A percentile compares a stretch with the other conserved stretches of the same genome.
These are phyloP conservation scores for pig (Sus scrofa) DNA, from an alignment of 2,113 vertebrate genomes.

Conservation along the genomic window T2T-Sscrofa CM000822.6:26325001-26325500, in stretches of 20 bases:
- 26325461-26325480: slow-evolving; percentile 1
- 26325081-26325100: too few relatives aligned
- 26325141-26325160: too few relatives aligned
- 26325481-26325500: background rate
- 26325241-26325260: background rate
- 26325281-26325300: background rate
- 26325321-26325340: background rate
- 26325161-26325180: too few relatives aligned
- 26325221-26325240: background rate
- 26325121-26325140: too few relatives aligned
- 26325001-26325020: too few relatives aligned
- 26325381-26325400: background rate
- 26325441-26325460: background rate
- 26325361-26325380: background rate
- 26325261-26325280: background rate
- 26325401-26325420: background rate
- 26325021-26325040: too few relatives aligned
- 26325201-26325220: too few relatives aligned
- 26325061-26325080: too few relatives aligned
- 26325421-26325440: background rate
- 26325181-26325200: too few relatives aligned
- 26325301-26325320: background rate
- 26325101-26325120: too few relatives aligned
- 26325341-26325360: background rate
- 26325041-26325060: too few relatives aligned